Conservation (phyloP, 2,888 invertebrate genomes). For the Bellardia bayeri region DNA sequence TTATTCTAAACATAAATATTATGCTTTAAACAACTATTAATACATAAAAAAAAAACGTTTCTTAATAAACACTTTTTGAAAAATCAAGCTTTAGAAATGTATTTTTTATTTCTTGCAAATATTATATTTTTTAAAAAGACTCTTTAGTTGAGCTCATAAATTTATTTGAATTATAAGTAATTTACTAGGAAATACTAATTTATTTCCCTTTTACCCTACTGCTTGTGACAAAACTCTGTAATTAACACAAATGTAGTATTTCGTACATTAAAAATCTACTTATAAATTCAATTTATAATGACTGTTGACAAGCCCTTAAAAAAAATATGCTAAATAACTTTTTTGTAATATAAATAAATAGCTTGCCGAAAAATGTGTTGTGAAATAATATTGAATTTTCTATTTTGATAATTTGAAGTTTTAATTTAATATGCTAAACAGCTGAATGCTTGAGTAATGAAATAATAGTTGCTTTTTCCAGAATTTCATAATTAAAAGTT, state of each 20-base stretch:
- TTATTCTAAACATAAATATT: too few relatives aligned
- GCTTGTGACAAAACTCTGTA: background rate
- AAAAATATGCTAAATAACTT: conserved; percentile 10
- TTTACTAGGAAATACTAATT: too few relatives aligned
- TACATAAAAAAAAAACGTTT: too few relatives aligned
- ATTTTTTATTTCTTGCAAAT: too few relatives aligned
- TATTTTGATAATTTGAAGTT: background rate
- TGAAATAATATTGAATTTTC: background rate
- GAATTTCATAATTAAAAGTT: conserved; percentile 26
- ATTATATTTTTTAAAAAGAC: too few relatives aligned
- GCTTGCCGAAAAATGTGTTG: background rate
- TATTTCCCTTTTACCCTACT: too few relatives aligned
- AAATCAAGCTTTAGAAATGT: too few relatives aligned
- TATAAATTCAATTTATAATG: background rate
- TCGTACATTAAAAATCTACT: background rate
- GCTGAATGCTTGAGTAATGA: background rate
- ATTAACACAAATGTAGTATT: background rate
- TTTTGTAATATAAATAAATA: background rate
- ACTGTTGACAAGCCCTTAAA: background rate
- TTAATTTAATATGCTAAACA: conserved; percentile 22
- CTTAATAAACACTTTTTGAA: too few relatives aligned
- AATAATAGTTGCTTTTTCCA: conserved; percentile 8
- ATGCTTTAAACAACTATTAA: too few relatives aligned
- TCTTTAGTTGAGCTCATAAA: too few relatives aligned
- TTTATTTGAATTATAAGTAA: too few relatives aligned